phyloP scores from a whole-genome alignment of 1,140 invertebrate species.

The Dreissena rostriformis region DNA sequence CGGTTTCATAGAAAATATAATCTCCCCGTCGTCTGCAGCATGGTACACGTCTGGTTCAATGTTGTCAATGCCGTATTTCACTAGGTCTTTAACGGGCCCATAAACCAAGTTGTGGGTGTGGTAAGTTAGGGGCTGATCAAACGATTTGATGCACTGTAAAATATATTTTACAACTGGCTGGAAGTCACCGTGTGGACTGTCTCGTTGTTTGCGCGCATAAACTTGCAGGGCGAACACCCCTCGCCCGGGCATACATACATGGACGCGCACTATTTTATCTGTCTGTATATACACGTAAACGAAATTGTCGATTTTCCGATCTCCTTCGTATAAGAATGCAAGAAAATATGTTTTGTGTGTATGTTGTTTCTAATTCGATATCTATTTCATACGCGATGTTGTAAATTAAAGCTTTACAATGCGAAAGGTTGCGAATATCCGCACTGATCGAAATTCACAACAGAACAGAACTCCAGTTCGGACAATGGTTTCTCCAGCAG shows the following conservation, averaged over 20 bases:
- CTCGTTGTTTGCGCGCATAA: conserved; percentile 22
- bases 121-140: conserved; percentile 18
- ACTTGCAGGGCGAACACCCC: conserved; percentile 33
- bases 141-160: conserved; percentile 18
- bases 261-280: conserved; percentile 7
- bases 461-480: conserved; percentile 39
- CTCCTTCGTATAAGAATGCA: conserved; percentile 28
- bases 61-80: conserved; percentile 4
- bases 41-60: conserved; percentile 1
- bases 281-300: conserved; percentile 17
- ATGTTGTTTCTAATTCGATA: conserved; percentile 1
- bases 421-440: conserved; percentile 26
- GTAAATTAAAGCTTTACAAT: conserved; percentile 3
- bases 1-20: conserved; percentile 24
- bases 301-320: conserved; percentile 44
- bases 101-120: conserved; percentile 32
- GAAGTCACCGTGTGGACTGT: conserved; percentile 6
- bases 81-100: conserved; percentile 18
- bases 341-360: neutral
- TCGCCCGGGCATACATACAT: conserved; percentile 15
- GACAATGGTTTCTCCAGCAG: conserved; percentile 48
- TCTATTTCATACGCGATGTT: conserved; percentile 34
- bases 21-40: conserved; percentile 30
- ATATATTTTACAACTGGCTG: conserved; percentile 45
- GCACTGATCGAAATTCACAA: conserved; percentile 25